Evolutionary conservation across 1,140 invertebrate genomes (phyloP).

Genomic region (Mesaphorura yosii): DNA sequence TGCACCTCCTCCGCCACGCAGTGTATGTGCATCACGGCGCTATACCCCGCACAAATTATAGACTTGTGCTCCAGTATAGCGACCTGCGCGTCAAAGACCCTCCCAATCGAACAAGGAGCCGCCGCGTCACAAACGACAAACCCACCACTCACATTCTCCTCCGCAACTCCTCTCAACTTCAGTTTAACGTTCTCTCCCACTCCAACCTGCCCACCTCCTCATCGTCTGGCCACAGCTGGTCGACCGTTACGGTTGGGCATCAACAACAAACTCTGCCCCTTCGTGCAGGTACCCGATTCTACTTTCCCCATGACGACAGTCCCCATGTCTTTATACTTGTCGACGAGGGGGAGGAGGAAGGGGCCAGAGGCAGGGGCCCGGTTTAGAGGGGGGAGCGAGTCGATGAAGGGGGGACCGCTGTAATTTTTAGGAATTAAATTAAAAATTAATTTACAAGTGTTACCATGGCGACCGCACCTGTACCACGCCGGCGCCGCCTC

Average conservation of each 20-base stretch:
- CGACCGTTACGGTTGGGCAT: slow-evolving; percentile 98
- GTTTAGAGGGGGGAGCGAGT: slow-evolving; percentile 80
- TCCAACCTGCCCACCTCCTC: slow-evolving; percentile 84
- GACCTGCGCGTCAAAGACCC: slow-evolving; percentile 95
- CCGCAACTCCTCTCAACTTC: slow-evolving; percentile 96
- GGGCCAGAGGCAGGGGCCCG: slow-evolving; percentile 94
- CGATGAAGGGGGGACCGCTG: slow-evolving; percentile 85
- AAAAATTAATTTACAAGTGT: no score
- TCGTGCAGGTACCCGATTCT: slow-evolving; percentile 84
- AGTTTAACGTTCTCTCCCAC: slow-evolving; percentile 98
- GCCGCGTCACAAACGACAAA: slow-evolving; percentile 92
- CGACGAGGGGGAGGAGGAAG: slow-evolving; percentile 94
- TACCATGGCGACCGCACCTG: no score
- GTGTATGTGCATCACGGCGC: slow-evolving; percentile 98
- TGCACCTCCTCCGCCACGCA: slow-evolving; percentile 95
- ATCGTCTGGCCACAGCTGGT: slow-evolving; percentile 94
- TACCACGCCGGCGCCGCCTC: slow-evolving; percentile 57
- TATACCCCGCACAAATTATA: slow-evolving; percentile 98
- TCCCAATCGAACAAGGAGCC: slow-evolving; percentile 85
- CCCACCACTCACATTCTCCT: slow-evolving; percentile 94
- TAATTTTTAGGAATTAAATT: background rate
- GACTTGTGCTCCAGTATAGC: slow-evolving; percentile 98
- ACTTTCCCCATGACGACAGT: slow-evolving; percentile 98
- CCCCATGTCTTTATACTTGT: slow-evolving; percentile 99
- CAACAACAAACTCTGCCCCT: slow-evolving; percentile 78